Evolutionary conservation across 2,797 vertebrate species (phyloP), one percentile per base, ranked within the genome.

Genomic region (Hydrocynus forskahlii): DNA sequence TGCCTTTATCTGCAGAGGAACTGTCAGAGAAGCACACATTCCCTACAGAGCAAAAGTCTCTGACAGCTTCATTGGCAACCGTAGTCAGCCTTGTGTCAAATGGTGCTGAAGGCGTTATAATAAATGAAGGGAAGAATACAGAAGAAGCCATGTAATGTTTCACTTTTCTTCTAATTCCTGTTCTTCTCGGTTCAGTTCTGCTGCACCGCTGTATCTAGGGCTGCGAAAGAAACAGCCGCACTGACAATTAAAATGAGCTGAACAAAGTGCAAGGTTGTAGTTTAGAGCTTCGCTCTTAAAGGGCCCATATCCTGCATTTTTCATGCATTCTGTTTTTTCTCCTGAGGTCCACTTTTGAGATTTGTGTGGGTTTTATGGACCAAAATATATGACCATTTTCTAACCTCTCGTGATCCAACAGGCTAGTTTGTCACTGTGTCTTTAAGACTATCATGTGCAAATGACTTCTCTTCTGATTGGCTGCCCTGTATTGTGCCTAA

Each of bases 1-100:
- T 62, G 55, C 55, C 45, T 75, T 81, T 81, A 81, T 81, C 64
- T 69, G 43, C 7, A 3, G 60, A 23, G 21, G 43, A 76, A 81
- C 63, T 68, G 79, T 81, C 79, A 75, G 45, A 60, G 64, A 55
- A 0, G 8, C 0, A 5, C 72, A 23, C 40, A 23, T 69, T 81
- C 73, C 79, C 52, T 23, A 19, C 55, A 50, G 72, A 75, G 63
- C 25, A 10, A 62, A 69, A 50, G 35, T 45, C 72, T 38, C 43
- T 29, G 64, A 81, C 72, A 75, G 79, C 72, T 81, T 75, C 64
- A 62, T 62, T 7, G 14, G 17, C 29, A 12, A 40, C 69, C 48
- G 40, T 29, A 80, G 69, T 68, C 79, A 38, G 25, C 50, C 79
- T 52, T 8, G 63, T 81, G 60, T 69, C 43, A 59, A 76, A 75